Base-by-base conservation (phyloP, 1,140 invertebrate species). In the Tetranychus cinnabarinus region DNA sequence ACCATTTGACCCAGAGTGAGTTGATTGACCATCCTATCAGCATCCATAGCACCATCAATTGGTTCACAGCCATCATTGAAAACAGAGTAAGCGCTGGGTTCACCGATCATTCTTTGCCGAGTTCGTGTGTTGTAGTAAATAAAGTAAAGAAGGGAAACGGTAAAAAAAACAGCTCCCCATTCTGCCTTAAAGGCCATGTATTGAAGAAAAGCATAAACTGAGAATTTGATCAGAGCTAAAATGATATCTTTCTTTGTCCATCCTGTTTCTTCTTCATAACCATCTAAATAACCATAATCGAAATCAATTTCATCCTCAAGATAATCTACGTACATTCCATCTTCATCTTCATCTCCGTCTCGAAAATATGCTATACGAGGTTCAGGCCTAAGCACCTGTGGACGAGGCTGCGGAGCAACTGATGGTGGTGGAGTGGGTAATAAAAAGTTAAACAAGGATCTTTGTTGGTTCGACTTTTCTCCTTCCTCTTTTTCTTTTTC, bases 21-120 rank as follows among this genome's bases (percentile, higher is more conserved):
- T 75, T 95, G 81, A 66, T 78, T 79, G 70, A 97, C 86, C 71
- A 97, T 85, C 68, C 97, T 87, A 70, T 96, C 88, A n/a, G 89
- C 84, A 63, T 86, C 90, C 2, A 97, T 74, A 2, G 91, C 89
- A 15, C 93, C 93, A 66, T 92, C 83, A 63, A 97, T 85, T 58
- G 85, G 79, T 70, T 88, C 79, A 75, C 86, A 97, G 68, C 92
- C 82, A 64, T 84, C 82, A 79, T 98, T 97, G 70, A 97, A 97
- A 0, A 97, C 92, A 60, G 91, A 97, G 72, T 97, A 98, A 0
- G 93, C 91, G 75, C 88, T 96, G 0, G 85, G 71, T 78, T 91
- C 86, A 45, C 81, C 81, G 13, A 65, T 72, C 60, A 77, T 80
- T 69, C 78, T 85, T 31, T 79, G 78, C 8, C 77, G 74, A 3